phyloP scores from a whole-genome alignment of 2,888 invertebrate species.

The Slavum lentiscoides region DNA sequence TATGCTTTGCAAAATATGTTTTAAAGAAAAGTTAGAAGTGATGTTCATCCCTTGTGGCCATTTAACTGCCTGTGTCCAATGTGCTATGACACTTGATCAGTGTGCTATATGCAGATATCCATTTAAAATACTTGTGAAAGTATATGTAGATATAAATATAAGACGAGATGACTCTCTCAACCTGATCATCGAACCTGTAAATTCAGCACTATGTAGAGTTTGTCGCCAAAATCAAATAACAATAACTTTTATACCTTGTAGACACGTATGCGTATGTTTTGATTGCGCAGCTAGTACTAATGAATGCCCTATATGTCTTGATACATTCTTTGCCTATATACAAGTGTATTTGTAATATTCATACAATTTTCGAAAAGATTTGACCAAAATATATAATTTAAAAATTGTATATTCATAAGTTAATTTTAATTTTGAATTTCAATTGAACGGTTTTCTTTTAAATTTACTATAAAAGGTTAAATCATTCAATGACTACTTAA shows the following conservation, averaged over 20 bases:
- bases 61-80: constrained; percentile 87
- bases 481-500: too few relatives aligned
- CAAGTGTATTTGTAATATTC: background rate
- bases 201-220: background rate
- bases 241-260: constrained; percentile 3
- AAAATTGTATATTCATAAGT: too few relatives aligned
- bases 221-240: constrained; percentile 20
- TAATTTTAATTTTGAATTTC: too few relatives aligned
- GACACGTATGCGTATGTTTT: background rate
- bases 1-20: constrained; percentile 82
- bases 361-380: too few relatives aligned
- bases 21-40: constrained; percentile 81
- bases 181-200: background rate
- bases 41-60: constrained; percentile 95
- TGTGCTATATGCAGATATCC: constrained; percentile 86
- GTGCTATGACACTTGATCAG: constrained; percentile 81
- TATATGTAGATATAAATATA: background rate
- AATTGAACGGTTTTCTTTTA: too few relatives aligned
- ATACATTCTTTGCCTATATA: background rate
- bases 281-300: background rate
- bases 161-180: background rate
- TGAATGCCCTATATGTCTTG: constrained; percentile 7
- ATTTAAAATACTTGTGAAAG: constrained; percentile 60
- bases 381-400: too few relatives aligned
- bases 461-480: too few relatives aligned